phyloP scores from a whole-genome alignment of 2,797 vertebrate genomes.

The Acestrorhynchus altus region DNA sequence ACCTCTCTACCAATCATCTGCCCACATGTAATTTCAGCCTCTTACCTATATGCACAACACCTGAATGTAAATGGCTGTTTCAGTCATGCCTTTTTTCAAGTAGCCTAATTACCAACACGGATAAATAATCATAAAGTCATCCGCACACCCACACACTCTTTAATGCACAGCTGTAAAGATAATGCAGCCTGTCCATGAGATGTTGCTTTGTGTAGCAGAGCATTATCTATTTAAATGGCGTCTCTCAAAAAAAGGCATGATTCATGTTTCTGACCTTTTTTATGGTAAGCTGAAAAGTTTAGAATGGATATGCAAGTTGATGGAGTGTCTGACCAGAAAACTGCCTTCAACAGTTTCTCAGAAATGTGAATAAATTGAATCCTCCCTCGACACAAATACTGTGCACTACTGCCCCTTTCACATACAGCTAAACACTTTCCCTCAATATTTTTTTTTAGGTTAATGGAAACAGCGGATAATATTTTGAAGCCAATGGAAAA shows the following conservation, averaged over 20 bases:
- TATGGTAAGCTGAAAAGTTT: slow-evolving; percentile 39
- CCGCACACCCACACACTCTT: slow-evolving; percentile 72
- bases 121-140: slow-evolving; percentile 76
- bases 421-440: slow-evolving; percentile 61
- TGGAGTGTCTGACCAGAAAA: slow-evolving; percentile 36
- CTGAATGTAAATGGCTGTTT: slow-evolving; percentile 80
- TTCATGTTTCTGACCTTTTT: slow-evolving; percentile 45
- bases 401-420: slow-evolving; percentile 44
- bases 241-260: slow-evolving; percentile 45
- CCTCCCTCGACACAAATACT: neutral
- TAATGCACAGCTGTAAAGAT: slow-evolving; percentile 51
- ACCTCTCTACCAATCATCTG: slow-evolving; percentile 64
- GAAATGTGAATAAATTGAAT: slow-evolving; percentile 35
- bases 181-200: slow-evolving; percentile 36
- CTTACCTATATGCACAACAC: slow-evolving; percentile 78
- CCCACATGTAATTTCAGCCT: slow-evolving; percentile 76
- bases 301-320: slow-evolving; percentile 33
- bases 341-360: slow-evolving; percentile 44
- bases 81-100: slow-evolving; percentile 74
- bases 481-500: slow-evolving; percentile 69
- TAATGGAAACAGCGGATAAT: slow-evolving; percentile 71
- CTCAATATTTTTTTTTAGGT: slow-evolving; percentile 67
- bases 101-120: slow-evolving; percentile 74
- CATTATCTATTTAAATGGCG: slow-evolving; percentile 45
- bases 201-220: slow-evolving; percentile 41